These are phyloP conservation scores for Toxonevra muliebris DNA, from an alignment of 2,888 invertebrate genomes.

Conservation along the genomic window DNA sequence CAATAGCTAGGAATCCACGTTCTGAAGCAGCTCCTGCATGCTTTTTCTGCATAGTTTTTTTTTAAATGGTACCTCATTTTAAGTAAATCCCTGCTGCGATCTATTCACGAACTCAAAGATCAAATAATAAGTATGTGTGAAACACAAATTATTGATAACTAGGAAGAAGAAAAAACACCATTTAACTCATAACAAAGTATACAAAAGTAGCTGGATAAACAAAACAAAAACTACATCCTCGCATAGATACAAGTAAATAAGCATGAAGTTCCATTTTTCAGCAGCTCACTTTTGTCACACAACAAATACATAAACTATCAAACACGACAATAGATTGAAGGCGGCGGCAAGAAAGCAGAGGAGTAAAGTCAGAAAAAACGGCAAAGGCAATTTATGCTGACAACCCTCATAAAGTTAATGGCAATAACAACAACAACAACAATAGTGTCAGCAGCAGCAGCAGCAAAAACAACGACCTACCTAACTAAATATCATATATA, in stretches of 20 bases:
- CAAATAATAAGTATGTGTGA: background rate
- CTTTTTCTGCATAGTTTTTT: too few species aligned
- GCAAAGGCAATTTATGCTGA: background rate
- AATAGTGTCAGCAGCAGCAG: background rate
- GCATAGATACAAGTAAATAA: background rate
- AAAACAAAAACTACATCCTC: too few species aligned
- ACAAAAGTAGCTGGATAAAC: too few species aligned
- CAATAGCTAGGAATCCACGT: too few species aligned
- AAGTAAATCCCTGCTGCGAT: too few species aligned
- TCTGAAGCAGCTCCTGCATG: too few species aligned
- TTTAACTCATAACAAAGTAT: background rate
- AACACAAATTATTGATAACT: background rate
- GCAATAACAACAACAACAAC: background rate
- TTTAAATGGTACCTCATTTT: too few species aligned
- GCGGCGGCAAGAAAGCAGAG: slow-evolving; percentile 24
- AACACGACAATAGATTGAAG: too few species aligned
- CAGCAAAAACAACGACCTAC: slow-evolving; percentile 1
- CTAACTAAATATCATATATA: background rate
- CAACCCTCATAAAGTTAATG: slow-evolving; percentile 11
- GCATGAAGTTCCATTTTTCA: slow-evolving; percentile 16
- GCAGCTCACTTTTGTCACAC: slow-evolving; percentile 12
- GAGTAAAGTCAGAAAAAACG: slow-evolving; percentile 26
- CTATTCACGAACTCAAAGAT: too few species aligned
- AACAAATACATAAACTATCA: background rate
- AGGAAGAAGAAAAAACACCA: background rate